Evolutionary conservation across 2,797 vertebrate genomes (phyloP).

Genomic region (Stomatorhinus walkeri): DNA sequence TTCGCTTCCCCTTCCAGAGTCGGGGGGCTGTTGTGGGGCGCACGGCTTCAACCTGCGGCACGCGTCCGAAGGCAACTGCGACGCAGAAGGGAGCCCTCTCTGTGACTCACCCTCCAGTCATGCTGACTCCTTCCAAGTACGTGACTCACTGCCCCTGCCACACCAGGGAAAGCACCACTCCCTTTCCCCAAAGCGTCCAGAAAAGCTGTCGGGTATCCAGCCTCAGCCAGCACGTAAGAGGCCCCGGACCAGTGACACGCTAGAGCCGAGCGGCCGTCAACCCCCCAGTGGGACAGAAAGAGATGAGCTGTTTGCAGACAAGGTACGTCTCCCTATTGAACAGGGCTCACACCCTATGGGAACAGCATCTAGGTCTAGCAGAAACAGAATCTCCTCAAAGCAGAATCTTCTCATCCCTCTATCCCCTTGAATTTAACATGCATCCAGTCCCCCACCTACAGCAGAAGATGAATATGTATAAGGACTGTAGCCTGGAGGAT

Average conservation of each 20-base stretch:
- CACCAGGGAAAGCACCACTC: neutral
- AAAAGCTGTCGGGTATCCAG: neutral
- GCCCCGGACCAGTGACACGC: neutral
- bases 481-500: neutral
- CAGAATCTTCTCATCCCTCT: neutral
- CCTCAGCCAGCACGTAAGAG: neutral
- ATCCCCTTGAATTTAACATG: neutral
- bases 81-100: neutral
- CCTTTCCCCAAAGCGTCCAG: neutral
- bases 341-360: neutral
- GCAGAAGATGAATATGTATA: constrained; percentile 5
- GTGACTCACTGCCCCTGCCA: neutral
- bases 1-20: constrained; percentile 17
- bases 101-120: neutral
- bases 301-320: constrained; percentile 10
- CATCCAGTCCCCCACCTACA: neutral
- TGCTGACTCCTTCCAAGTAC: neutral
- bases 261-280: neutral
- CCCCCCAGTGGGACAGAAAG: neutral
- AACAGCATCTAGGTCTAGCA: neutral
- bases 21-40: neutral
- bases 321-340: neutral
- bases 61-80: neutral
- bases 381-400: neutral
- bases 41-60: neutral